Evolutionary conservation across 2,888 invertebrate species (phyloP), one percentile per base, ranked within the genome.

Genomic region (Pyrrhosoma nymphula): DNA sequence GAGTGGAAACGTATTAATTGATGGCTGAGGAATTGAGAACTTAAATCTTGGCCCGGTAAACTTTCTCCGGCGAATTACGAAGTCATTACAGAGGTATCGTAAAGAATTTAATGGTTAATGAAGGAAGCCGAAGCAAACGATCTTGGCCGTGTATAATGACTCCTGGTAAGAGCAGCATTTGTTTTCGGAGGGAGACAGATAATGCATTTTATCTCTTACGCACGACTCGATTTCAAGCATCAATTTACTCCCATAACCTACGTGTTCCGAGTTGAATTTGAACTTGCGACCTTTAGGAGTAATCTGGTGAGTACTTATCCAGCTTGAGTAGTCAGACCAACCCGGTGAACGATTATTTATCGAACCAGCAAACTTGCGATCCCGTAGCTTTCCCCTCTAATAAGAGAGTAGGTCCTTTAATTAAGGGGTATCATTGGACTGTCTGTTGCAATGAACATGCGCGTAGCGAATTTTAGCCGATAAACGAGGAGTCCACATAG

Each of bases 201-300:
- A 26, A n/a, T 69, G 69, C 20, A 6, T n/a, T 69, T 69, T n/a
- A 69, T n/a, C 26, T n/a, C 69, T 26, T 1, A 14, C n/a, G n/a
- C 69, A 69, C n/a, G n/a, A 26, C 69, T 69, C 82, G 3, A 16
- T 35, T 35, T 18, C 82, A 14, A 35, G 35, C 82, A 35, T 82
- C 35, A 82, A 35, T 82, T 82, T 82, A 30, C 82, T 4, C n/a
- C 3, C 82, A 82, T 82, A 82, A 35, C 82, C 6, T 35, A 16
- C 82, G 82, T 82, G 82, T 8, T 82, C 82, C 1, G 82, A 82
- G 82, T 35, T 35, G 35, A 30, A 82, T 14, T 16, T 82, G 30
- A 82, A 82, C 82, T 35, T 30, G 35, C 82, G 82, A 82, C 82
- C 82, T 82, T 82, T 82, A 8, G 82, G 82, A 82, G 82, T 82